Evolutionary conservation across 30 jellyfish, hydroid and myxozoan species (phyloP), one percentile per base, ranked within the genome.

Genomic region (Aurelia aurita): DNA sequence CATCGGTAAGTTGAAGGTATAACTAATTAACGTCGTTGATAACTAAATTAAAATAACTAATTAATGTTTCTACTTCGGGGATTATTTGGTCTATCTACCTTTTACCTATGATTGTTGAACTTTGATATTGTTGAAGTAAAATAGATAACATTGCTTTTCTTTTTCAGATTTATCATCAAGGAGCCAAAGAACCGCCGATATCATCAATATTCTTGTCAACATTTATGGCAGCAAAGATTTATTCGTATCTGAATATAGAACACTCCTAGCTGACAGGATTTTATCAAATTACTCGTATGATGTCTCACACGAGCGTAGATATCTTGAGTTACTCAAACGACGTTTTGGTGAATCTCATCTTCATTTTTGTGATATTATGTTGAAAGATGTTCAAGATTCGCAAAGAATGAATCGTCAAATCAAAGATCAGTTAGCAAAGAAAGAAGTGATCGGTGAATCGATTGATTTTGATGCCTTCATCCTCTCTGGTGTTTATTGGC

Each of bases 211-310:
- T 6, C 95, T 94, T 10, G 97, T 94, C 47, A 94, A 94, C 84
- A 89, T 94, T 31, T 94, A 94, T 79, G 99, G 99, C 45, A 88
- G 97, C 83, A 96, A 94, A 78, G 99, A 94, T 65, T 75, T 85
- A 60, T 94, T 94, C 65, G 99, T 90, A 8, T 89, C 97, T 61
- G 98, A 86, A 70, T 95, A 95, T 51, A 82, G 98, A n/a, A 75
- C 89, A 3, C 74, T 95, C 31, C 73, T 95, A 19, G 97, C 98
- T 28, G 98, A 95, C 64, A 61, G 98, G 18, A 84, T 95, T 63
- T 78, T 89, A 44, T 59, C 91, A 58, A 89, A 80, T 69, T 95
- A 79, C 65, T 66, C 95, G 5, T 94, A 94, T 68, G 97, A 88
- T 55, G 96, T 94, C 59, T 73, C 97, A 12, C 89, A 77, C 57